Evolutionary conservation across 2,797 vertebrate genomes (phyloP).

Genomic region (Lerista edwardsae): DNA sequence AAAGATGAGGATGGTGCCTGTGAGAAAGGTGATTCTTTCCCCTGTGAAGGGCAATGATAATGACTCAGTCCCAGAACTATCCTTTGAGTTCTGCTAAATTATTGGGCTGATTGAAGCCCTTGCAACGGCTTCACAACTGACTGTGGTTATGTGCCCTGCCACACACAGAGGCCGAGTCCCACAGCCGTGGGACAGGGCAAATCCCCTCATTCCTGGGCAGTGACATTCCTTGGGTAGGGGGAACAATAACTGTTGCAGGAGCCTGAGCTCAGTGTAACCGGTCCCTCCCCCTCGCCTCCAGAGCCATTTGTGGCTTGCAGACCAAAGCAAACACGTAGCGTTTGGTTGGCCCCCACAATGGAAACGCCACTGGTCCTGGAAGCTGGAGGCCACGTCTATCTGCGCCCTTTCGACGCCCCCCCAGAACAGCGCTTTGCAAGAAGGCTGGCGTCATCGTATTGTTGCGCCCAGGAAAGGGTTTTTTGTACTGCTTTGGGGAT

Average conservation of each 20-base stretch:
- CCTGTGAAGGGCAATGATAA: background rate
- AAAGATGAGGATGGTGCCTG: background rate
- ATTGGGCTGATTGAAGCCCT: background rate
- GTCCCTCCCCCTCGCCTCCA: too few relatives aligned
- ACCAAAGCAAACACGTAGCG: too few relatives aligned
- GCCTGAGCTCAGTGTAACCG: too few relatives aligned
- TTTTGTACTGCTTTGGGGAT: background rate
- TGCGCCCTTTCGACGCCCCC: background rate
- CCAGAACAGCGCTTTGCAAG: background rate
- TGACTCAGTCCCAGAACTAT: background rate
- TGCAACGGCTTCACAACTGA: background rate
- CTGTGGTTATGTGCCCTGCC: background rate
- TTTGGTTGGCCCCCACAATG: too few relatives aligned
- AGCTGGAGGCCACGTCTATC: too few relatives aligned
- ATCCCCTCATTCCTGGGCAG: too few relatives aligned
- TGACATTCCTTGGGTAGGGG: too few relatives aligned
- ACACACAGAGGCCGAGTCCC: background rate
- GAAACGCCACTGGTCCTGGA: too few relatives aligned
- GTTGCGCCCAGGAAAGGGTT: background rate
- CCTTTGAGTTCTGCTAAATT: background rate
- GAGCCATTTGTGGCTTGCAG: too few relatives aligned
- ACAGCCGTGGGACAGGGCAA: background rate
- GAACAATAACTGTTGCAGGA: too few relatives aligned
- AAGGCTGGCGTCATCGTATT: too few relatives aligned
- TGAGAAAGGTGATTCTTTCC: background rate